These are phyloP conservation scores for Tiliacea citrago DNA, from an alignment of 2,888 invertebrate genomes.

Conservation along the genomic window DNA sequence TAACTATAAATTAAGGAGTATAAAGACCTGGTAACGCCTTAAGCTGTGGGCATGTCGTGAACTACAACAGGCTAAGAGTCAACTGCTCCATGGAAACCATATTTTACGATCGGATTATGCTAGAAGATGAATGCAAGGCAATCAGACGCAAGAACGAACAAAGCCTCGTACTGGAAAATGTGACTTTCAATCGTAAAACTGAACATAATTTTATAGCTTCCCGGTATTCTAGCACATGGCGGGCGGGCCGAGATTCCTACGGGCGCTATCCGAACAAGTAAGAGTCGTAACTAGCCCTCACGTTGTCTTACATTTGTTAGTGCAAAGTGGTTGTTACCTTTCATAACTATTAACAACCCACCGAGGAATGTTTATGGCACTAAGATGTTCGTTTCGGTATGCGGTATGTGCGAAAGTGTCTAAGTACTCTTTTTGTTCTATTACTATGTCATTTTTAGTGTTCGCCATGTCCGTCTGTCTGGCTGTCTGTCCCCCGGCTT, in stretches of 20 bases:
- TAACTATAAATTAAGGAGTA: conserved; percentile 37
- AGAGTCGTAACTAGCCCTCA: conserved; percentile 75
- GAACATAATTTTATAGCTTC: conserved; percentile 86
- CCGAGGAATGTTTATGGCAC: conserved; percentile 76
- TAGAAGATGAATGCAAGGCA: conserved; percentile 86
- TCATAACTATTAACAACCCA: conserved; percentile 79
- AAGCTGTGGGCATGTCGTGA: conserved; percentile 56
- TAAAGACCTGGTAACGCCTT: conserved; percentile 56
- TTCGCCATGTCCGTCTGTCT: too few species aligned
- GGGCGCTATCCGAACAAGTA: conserved; percentile 75
- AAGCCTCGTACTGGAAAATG: conserved; percentile 87
- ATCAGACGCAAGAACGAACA: conserved; percentile 85
- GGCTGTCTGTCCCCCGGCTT: too few species aligned
- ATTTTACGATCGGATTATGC: conserved; percentile 87
- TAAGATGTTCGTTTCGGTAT: conserved; percentile 67
- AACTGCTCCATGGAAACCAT: conserved; percentile 78
- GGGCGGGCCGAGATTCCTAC: conserved; percentile 75
- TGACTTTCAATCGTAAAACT: conserved; percentile 88
- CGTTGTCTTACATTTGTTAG: conserved; percentile 74
- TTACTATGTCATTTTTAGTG: conserved; percentile 58
- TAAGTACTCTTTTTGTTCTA: conserved; percentile 56
- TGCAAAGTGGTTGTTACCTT: conserved; percentile 72
- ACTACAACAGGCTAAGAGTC: conserved; percentile 67
- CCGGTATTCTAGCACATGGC: conserved; percentile 80
- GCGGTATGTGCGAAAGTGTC: conserved; percentile 57